These are phyloP conservation scores for Acipenser ruthenus DNA, from an alignment of 2,797 vertebrate species.

Conservation along the genomic window DNA sequence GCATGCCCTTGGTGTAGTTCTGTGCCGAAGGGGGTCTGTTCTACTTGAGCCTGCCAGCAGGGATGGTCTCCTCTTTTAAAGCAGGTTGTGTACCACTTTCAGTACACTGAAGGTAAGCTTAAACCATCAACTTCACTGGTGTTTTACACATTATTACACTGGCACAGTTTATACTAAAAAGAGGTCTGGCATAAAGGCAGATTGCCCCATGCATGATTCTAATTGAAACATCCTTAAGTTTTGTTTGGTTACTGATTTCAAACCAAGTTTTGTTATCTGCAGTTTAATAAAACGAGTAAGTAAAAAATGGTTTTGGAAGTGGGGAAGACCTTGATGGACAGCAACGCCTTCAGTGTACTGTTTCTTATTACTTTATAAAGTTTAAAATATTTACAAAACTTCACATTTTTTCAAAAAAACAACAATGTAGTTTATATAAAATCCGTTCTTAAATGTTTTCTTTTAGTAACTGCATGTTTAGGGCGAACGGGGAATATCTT, in stretches of 20 bases:
- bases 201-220: conserved; percentile 66
- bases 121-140: conserved; percentile 71
- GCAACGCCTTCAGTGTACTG: conserved; percentile 86
- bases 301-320: conserved; percentile 17
- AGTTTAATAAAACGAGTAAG: conserved; percentile 13
- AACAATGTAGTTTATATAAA: conserved; percentile 18
- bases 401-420: conserved; percentile 50
- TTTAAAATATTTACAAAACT: conserved; percentile 57
- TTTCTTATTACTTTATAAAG: conserved; percentile 59
- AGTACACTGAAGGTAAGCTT: conserved; percentile 91
- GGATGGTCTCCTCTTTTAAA: conserved; percentile 82
- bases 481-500: conserved; percentile 54
- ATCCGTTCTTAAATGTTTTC: conserved; percentile 35
- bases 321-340: conserved; percentile 56
- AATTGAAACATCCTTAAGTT: conserved; percentile 36
- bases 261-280: conserved; percentile 6
- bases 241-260: conserved; percentile 17
- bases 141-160: conserved; percentile 64
- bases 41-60: conserved; percentile 83
- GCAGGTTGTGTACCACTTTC: conserved; percentile 84
- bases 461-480: conserved; percentile 57
- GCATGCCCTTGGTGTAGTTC: conserved; percentile 79
- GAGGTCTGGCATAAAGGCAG: conserved; percentile 60
- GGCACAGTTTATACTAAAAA: conserved; percentile 51
- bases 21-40: conserved; percentile 80